phyloP scores from a whole-genome alignment of 2,113 vertebrate genomes.

The Gadus chalcogrammus region DNA sequence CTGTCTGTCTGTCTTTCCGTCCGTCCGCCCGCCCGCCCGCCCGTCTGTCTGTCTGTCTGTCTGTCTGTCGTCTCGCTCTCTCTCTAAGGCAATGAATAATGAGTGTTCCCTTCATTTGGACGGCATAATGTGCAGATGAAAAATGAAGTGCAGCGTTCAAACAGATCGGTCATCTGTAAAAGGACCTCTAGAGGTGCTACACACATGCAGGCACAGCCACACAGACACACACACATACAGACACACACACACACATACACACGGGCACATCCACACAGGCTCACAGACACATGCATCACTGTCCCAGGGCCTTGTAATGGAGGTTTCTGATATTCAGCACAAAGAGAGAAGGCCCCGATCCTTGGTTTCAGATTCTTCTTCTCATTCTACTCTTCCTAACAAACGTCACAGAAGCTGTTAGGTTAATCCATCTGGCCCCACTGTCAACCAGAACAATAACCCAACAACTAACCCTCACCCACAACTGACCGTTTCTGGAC shows the following conservation, averaged over 20 bases:
- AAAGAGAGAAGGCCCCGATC: conserved; percentile 24
- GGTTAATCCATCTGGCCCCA: no score
- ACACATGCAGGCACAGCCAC: no score
- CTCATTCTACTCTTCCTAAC: no score
- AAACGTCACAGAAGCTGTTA: no score
- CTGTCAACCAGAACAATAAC: no score
- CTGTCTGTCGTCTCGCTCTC: conserved; percentile 4
- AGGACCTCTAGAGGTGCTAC: conserved; percentile 34
- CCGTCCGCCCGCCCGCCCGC: background rate
- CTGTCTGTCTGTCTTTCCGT: background rate
- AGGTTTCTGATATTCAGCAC: conserved; percentile 51
- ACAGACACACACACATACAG: no score
- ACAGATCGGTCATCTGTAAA: conserved; percentile 61
- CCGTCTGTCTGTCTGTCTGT: background rate
- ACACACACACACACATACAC: no score
- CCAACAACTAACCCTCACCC: no score
- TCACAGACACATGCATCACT: background rate
- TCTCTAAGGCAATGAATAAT: conserved; percentile 55
- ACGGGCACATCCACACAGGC: no score
- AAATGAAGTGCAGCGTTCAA: conserved; percentile 66
- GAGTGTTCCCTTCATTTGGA: conserved; percentile 64
- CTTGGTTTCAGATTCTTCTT: conserved; percentile 29
- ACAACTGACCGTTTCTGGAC: no score
- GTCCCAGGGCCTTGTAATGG: conserved; percentile 39
- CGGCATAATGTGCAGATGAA: conserved; percentile 63